Base-by-base conservation (phyloP, 1,140 invertebrate genomes). In the Mycetomoellerius zeteki region DNA sequence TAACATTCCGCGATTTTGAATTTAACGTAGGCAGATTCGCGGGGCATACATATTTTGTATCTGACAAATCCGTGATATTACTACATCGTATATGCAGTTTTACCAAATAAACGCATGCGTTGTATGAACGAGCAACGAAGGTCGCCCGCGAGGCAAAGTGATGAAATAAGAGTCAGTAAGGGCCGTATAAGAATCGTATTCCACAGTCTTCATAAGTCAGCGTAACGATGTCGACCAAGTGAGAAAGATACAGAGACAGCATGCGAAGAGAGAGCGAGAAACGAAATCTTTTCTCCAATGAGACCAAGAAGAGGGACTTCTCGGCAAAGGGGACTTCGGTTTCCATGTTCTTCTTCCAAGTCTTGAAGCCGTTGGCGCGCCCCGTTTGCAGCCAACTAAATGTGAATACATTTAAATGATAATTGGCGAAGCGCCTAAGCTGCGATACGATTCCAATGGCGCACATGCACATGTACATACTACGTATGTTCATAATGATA, bases 381-480 rank as follows among this genome's bases (percentile, higher is more conserved):
- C 73, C 84, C 62, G 69, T 19, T 60, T 43, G 67, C 67, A 54
- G 80, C 73, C 73, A 81, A 88, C 89, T 86, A 75, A 88, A 81
- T 85, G 81, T 77, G 86, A 90, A 92, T 90, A 91, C 86, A 92
- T 92, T 91, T 89, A 90, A 92, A 92, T 92, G 85, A 89, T 91
- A 92, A 92, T 92, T 81, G 89, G 73, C 86, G 64, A 90, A 87
- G 81, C 78, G 81, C 78, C 78, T 65, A 78, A 80, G 71, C 33
- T 43, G 73, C 75, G 69, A 86, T 78, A 73, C 67, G 56, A 80
- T 86, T 50, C 69, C 50, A 19, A 69, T 76, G 67, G 27, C 54
- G 50, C 14, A 50, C 52, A 60, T 4, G 50, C 67, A 60, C 64
- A 82, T 33, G 52, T 50, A 50, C 21, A 21, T 33, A 43, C 43